Conservation (phyloP, 2,888 invertebrate genomes). For the Apodemia duryi region DNA sequence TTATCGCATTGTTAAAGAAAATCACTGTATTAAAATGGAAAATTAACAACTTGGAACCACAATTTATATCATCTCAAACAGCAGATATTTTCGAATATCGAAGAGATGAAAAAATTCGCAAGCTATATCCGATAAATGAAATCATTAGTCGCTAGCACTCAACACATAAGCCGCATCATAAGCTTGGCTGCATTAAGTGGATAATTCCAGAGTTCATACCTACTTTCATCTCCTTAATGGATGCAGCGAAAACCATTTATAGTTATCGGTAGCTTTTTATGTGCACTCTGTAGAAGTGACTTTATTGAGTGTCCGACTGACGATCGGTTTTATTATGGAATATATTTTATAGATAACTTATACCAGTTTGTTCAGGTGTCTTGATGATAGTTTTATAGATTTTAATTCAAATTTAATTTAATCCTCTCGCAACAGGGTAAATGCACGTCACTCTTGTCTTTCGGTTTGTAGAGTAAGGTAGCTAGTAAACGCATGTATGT, state of each 20-base stretch:
- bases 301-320: constrained; percentile 37
- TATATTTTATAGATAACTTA: constrained; percentile 24
- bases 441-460: too few relatives aligned
- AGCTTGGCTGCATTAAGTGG: constrained; percentile 54
- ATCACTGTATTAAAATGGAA: too few relatives aligned
- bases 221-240: constrained; percentile 68
- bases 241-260: constrained; percentile 65
- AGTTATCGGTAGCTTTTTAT: constrained; percentile 51
- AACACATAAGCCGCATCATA: constrained; percentile 21
- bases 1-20: too few relatives aligned
- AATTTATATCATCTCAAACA: background rate
- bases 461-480: too few relatives aligned
- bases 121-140: background rate
- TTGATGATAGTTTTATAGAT: background rate
- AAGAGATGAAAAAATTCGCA: background rate
- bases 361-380: background rate
- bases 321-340: constrained; percentile 27
- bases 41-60: background rate
- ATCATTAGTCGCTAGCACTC: constrained; percentile 21
- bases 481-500: too few relatives aligned
- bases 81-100: background rate
- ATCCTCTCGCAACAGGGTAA: too few relatives aligned
- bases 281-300: constrained; percentile 44
- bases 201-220: constrained; percentile 67
- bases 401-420: background rate